Evolutionary conservation across 2,113 vertebrate genomes (phyloP).

Genomic region (Acinonyx jubatus): DNA sequence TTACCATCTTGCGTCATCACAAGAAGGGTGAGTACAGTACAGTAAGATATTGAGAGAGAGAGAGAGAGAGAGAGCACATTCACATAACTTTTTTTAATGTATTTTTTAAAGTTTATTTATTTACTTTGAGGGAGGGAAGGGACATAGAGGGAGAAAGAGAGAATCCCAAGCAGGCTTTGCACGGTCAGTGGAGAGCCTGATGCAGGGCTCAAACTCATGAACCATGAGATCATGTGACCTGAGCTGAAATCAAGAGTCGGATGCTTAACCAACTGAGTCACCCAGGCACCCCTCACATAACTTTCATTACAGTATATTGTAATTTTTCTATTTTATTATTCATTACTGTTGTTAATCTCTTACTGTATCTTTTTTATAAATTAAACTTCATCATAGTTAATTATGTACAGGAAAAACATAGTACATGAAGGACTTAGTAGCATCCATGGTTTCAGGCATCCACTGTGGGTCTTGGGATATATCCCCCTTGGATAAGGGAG

Average conservation of each 20-base stretch:
- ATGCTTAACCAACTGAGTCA: too few species aligned
- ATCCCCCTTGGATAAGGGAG: not conserved
- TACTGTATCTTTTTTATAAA: not conserved
- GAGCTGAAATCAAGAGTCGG: too few species aligned
- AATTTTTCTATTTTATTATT: not conserved
- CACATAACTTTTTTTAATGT: not conserved
- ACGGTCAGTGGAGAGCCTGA: too few species aligned
- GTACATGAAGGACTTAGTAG: not conserved
- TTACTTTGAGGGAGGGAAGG: too few species aligned
- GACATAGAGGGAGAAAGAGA: too few species aligned
- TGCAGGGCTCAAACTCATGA: too few species aligned
- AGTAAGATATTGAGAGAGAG: not conserved
- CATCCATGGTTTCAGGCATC: not conserved
- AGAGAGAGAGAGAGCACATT: not conserved
- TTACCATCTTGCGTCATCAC: not conserved
- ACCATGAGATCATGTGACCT: too few species aligned
- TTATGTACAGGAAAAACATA: not conserved
- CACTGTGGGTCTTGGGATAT: not conserved
- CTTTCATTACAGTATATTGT: not conserved
- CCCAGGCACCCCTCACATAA: not conserved
- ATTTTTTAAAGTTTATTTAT: too few species aligned
- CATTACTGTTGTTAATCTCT: not conserved
- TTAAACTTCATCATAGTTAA: not conserved
- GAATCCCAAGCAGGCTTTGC: too few species aligned
- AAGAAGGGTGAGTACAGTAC: not conserved